A percentile compares a stretch with the other conserved stretches of the same genome.
Evolutionary conservation across 2,113 vertebrate species (phyloP).

Genomic region (Heloderma charlesbogerti): DNA sequence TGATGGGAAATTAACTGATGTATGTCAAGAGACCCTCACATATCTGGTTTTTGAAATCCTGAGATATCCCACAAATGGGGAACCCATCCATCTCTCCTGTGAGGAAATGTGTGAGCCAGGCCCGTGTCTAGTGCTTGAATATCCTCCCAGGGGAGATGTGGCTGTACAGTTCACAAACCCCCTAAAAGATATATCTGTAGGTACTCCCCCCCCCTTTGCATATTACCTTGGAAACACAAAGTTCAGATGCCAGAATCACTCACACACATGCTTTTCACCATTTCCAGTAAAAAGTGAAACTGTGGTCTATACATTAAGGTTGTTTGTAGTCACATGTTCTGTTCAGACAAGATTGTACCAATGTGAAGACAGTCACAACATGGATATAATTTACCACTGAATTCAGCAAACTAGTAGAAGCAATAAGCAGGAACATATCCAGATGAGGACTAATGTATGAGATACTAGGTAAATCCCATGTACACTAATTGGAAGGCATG

Average conservation of each 20-base stretch:
- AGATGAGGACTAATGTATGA: neutral
- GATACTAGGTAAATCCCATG: neutral
- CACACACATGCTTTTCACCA: neutral
- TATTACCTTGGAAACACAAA: neutral
- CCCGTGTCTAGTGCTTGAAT: neutral
- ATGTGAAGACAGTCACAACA: neutral
- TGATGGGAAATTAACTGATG: neutral
- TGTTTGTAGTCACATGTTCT: neutral
- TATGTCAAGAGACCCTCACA: neutral
- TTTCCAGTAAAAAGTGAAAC: neutral
- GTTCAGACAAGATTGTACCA: neutral
- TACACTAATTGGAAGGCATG: too few species aligned
- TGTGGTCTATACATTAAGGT: neutral
- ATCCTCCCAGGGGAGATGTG: neutral
- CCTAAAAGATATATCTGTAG: neutral
- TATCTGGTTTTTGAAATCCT: neutral
- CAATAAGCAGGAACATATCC: slow-evolving; percentile 2
- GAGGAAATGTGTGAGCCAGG: neutral
- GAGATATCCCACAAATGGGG: neutral
- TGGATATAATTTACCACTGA: neutral
- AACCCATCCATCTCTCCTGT: neutral
- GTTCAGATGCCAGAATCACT: neutral
- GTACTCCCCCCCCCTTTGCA: neutral
- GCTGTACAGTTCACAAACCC: neutral
- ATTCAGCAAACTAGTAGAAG: neutral